Conservation (phyloP, 2,113 vertebrate genomes). For the Istiophorus platypterus region DNA sequence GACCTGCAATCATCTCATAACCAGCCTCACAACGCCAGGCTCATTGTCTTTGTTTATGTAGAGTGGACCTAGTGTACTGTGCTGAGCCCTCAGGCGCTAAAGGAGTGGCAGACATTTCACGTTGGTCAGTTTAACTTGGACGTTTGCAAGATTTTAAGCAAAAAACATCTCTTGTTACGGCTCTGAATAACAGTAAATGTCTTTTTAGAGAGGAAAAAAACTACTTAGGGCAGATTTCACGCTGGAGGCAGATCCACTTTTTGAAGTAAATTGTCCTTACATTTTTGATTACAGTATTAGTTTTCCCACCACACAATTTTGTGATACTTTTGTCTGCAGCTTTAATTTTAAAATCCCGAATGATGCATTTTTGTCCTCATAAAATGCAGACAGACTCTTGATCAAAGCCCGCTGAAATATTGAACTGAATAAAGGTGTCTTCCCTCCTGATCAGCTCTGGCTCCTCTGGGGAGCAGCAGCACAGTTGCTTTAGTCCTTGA, state of each 20-base stretch:
- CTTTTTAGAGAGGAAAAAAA: conserved; percentile 15
- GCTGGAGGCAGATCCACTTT: conserved; percentile 8
- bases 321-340: not conserved
- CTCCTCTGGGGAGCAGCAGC: conserved; percentile 62
- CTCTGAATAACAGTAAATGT: conserved; percentile 67
- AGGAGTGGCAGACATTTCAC: conserved; percentile 60
- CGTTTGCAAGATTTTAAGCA: conserved; percentile 42
- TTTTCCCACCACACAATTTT: not conserved
- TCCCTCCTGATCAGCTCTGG: conserved; percentile 58
- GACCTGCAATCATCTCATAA: conserved; percentile 79
- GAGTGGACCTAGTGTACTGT: conserved; percentile 28
- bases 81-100: conserved; percentile 38
- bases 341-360: not conserved
- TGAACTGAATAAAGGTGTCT: conserved; percentile 32
- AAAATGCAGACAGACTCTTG: not conserved
- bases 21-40: conserved; percentile 56
- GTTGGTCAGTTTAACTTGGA: conserved; percentile 65
- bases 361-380: not conserved
- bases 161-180: conserved; percentile 40
- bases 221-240: conserved; percentile 8
- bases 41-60: conserved; percentile 77
- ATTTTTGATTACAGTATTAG: not conserved
- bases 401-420: conserved; percentile 24
- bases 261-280: not conserved
- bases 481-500: conserved; percentile 65